Percentiles rank a stretch among this genome's conserved stretches.
phyloP scores from a whole-genome alignment of 2,113 vertebrate species.

The Paradoxurus hermaphroditus region DNA sequence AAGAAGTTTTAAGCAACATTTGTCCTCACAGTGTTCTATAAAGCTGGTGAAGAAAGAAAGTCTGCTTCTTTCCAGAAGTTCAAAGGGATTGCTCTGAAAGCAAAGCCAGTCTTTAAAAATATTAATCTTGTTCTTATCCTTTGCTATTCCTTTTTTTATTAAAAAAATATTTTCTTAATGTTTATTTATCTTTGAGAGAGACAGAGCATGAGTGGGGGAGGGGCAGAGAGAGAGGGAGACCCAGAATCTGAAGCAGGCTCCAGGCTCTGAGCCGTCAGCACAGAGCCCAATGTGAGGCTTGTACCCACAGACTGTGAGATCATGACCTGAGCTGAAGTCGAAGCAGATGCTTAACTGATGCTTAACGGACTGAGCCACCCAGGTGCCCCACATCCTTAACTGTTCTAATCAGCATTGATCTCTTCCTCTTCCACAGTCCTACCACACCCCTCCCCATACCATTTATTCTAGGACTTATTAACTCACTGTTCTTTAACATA shows the following conservation, averaged over 20 bases:
- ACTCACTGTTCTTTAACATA: not conserved
- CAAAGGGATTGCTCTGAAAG: not conserved
- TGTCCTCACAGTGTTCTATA: not conserved
- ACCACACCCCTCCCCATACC: not conserved
- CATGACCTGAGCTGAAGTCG: no score
- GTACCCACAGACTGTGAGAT: no score
- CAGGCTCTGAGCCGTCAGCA: no score
- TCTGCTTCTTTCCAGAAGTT: not conserved
- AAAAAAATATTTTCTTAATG: no score
- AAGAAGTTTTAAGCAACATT: not conserved
- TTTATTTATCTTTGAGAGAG: no score
- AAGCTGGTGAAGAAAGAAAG: slow-evolving; percentile 3
- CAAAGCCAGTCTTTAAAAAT: not conserved
- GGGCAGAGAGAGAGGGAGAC: no score
- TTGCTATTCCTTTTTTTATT: not conserved
- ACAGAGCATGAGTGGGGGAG: no score
- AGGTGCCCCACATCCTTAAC: not conserved
- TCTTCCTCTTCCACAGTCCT: not conserved
- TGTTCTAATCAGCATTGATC: not conserved
- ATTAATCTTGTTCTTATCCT: not conserved
- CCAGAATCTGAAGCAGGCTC: no score
- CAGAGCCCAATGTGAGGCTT: no score
- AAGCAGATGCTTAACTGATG: no score
- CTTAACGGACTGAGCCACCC: no score
- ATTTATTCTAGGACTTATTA: not conserved